These are phyloP conservation scores for Scotopteryx bipunctaria DNA, from an alignment of 2,888 invertebrate species.

Conservation along the genomic window DNA sequence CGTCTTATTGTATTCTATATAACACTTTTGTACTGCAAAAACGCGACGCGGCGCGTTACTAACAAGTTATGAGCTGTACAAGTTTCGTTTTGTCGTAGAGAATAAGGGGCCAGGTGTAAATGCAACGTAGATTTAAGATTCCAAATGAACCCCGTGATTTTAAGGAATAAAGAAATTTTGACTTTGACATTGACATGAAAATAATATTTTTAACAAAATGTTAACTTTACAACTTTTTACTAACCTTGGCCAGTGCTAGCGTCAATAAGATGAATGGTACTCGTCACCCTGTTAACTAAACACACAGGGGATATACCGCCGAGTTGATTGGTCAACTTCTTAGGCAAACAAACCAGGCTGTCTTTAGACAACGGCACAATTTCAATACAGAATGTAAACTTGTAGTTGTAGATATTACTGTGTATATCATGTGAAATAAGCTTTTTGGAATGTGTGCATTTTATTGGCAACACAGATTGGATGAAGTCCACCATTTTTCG, in stretches of 20 bases:
- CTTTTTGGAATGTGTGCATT: constrained; percentile 95
- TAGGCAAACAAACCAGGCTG: constrained; percentile 94
- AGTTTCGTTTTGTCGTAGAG: too few relatives aligned
- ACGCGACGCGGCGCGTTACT: too few relatives aligned
- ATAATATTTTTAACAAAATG: too few relatives aligned
- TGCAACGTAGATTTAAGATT: too few relatives aligned
- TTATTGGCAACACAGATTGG: constrained; percentile 92
- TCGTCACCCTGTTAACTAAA: constrained; percentile 94
- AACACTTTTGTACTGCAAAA: too few relatives aligned
- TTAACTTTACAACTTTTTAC: too few relatives aligned
- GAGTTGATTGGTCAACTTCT: constrained; percentile 92
- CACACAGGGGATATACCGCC: constrained; percentile 95
- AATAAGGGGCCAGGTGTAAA: too few relatives aligned
- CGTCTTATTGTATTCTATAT: too few relatives aligned
- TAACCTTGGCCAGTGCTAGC: constrained; percentile 92
- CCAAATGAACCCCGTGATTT: too few relatives aligned
- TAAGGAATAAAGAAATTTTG: too few relatives aligned
- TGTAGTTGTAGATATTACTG: constrained; percentile 98
- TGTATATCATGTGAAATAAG: constrained; percentile 98
- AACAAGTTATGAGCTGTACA: too few relatives aligned
- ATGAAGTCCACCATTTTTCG: constrained; percentile 98
- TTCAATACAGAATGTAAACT: constrained; percentile 96
- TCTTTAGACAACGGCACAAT: constrained; percentile 98
- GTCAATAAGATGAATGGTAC: constrained; percentile 96
- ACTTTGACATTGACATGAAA: too few relatives aligned